These are phyloP conservation scores for Hyphantria cunea DNA, from an alignment of 1,140 invertebrate species.

Conservation along the genomic window DNA sequence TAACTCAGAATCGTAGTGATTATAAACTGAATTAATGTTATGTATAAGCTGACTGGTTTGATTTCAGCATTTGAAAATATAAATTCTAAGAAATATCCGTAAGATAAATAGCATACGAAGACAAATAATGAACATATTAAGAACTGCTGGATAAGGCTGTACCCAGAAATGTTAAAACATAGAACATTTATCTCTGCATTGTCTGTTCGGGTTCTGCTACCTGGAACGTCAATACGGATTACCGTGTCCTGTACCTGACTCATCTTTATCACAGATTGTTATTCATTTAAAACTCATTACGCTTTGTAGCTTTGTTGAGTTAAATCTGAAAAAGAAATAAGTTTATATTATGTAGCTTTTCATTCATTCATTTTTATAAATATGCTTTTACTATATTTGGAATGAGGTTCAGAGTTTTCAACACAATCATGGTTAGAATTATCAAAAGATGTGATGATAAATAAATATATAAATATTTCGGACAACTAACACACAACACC, in stretches of 20 bases:
- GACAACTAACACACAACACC: too few species aligned
- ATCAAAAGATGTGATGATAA: too few species aligned
- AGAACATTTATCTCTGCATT: constrained; percentile 84
- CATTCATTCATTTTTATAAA: too few species aligned
- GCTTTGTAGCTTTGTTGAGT: background rate
- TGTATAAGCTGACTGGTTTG: constrained; percentile 89
- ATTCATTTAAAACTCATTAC: background rate
- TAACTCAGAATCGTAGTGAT: constrained; percentile 93
- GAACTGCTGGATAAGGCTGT: constrained; percentile 87
- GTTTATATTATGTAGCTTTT: background rate
- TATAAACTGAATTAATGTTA: constrained; percentile 95
- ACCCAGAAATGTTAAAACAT: constrained; percentile 88
- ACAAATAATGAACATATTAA: constrained; percentile 89
- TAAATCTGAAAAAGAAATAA: constrained; percentile 1
- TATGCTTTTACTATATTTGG: too few species aligned
- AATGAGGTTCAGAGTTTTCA: too few species aligned
- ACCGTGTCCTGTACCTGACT: constrained; percentile 60
- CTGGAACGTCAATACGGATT: constrained; percentile 56
- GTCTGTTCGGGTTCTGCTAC: constrained; percentile 48
- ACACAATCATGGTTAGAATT: too few species aligned
- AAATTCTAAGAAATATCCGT: constrained; percentile 96
- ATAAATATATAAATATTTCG: too few species aligned
- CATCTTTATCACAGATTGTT: constrained; percentile 37
- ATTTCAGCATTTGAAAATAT: constrained; percentile 95
- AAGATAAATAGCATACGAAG: constrained; percentile 94